Evolutionary conservation across 2,113 vertebrate genomes (phyloP), one percentile per base, ranked within the genome.

Genomic region (Plecotus auritus): DNA sequence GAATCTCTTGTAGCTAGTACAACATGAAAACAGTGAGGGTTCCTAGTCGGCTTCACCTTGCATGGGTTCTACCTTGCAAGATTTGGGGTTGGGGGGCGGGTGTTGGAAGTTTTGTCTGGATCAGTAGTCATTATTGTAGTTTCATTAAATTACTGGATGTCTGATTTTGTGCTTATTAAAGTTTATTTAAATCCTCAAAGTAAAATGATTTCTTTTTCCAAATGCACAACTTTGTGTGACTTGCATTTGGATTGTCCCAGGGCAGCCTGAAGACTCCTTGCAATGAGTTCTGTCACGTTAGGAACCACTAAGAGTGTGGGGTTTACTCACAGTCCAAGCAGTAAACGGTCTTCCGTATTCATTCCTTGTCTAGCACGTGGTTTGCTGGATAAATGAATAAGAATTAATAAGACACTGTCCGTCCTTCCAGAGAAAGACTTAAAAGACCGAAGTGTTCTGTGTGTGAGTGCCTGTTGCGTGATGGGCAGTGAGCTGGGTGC

Each of bases 91-190:
- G 54, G 4, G 51, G 35, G 11, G 9, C 6, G 0, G 40, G n/a
- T 49, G 54, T 56, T 86, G 42, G 47, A 87, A 54, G 30, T 76
- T 83, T 93, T 64, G 23, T 84, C 16, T 76, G 35, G 30, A 28
- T 70, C 74, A 81, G 30, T 90, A 40, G 61, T 81, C 42, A 73
- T 17, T 47, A 70, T 61, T 94, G 45, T 67, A 49, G 20, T 85
- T 85, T 47, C 30, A 89, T 89, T 89, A 54, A 88, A 54, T 88
- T 85, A 85, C 4, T 88, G 85, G 47, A 47, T 89, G 22, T 95
- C 64, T 92, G n/a, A 16, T 67, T 89, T 95, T 91, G 6, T 93
- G 56, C 70, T 92, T 92, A 93, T 64, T 87, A 64, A 96, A 74
- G 23, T 82, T 93, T 51, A 91, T 74, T 93, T 12, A 92, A 22